Percentiles rank a stretch among this genome's conserved stretches.
Evolutionary conservation across 2,888 invertebrate species (phyloP).

Genomic region (Odontothrips loti): DNA sequence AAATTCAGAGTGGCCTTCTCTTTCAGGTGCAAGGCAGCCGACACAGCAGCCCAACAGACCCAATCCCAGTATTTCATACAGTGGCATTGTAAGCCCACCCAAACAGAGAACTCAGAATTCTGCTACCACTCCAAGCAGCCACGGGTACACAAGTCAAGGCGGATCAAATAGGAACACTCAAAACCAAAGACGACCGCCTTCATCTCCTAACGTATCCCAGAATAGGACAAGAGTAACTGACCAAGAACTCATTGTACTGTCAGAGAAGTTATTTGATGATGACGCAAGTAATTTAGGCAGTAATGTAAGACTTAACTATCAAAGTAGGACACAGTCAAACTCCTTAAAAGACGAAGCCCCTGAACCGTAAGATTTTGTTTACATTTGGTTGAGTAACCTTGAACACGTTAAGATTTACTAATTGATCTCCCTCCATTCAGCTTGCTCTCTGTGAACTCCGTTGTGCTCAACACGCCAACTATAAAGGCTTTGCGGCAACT

Average conservation of each 20-base stretch:
- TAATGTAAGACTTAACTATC: conserved; percentile 66
- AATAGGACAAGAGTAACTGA: conserved; percentile 46
- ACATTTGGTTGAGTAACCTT: neutral
- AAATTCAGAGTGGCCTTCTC: neutral
- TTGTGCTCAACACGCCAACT: conserved; percentile 64
- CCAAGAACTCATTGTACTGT: conserved; percentile 61
- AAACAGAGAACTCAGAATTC: neutral
- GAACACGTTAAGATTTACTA: neutral
- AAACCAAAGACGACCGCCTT: neutral
- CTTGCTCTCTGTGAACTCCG: conserved; percentile 59
- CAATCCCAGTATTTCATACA: neutral
- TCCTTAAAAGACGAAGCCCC: conserved; percentile 68
- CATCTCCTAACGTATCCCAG: conserved; percentile 13
- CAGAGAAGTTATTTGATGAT: conserved; percentile 66
- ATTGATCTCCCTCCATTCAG: conserved; percentile 47
- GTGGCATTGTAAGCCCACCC: neutral
- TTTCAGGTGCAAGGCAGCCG: neutral
- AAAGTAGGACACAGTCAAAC: conserved; percentile 67
- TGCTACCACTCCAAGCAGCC: neutral
- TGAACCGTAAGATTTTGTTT: conserved; percentile 59
- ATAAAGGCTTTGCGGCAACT: conserved; percentile 64
- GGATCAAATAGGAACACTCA: neutral
- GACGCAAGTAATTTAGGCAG: conserved; percentile 70
- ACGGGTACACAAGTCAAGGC: neutral
- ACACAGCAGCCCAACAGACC: neutral